Evolutionary conservation across 2,888 invertebrate species (phyloP).

Genomic region (Myathropa florea): DNA sequence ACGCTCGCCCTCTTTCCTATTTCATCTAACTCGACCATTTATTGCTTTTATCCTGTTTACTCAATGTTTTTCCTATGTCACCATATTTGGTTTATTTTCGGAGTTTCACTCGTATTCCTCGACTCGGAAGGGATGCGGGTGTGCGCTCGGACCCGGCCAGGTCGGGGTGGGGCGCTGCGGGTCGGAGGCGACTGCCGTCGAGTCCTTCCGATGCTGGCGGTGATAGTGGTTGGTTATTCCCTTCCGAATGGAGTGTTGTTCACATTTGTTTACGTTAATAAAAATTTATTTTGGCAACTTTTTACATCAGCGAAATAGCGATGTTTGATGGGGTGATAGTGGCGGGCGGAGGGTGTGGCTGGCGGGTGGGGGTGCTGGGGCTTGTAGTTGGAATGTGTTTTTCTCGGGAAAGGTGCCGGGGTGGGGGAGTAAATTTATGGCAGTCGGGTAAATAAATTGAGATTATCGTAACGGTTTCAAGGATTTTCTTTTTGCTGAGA

Average conservation of each 20-base stretch:
- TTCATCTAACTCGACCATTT: conserved; percentile 72
- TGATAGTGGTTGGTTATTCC: conserved; percentile 59
- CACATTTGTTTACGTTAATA: conserved; percentile 71
- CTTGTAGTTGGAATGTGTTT: conserved; percentile 28
- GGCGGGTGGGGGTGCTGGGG: neutral
- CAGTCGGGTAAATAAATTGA: conserved; percentile 59
- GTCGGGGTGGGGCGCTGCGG: neutral
- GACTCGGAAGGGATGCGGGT: conserved; percentile 36
- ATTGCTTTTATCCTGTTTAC: conserved; percentile 79
- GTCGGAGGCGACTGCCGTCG: neutral
- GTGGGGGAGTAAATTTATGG: conserved; percentile 39
- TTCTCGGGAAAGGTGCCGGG: neutral
- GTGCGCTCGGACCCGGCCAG: neutral
- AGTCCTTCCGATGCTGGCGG: conserved; percentile 30
- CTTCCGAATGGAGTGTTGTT: conserved; percentile 66
- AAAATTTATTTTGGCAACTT: conserved; percentile 71
- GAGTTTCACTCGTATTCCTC: conserved; percentile 60
- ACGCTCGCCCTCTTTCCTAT: conserved; percentile 35
- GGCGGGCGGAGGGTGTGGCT: neutral
- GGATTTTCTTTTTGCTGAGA: conserved; percentile 40
- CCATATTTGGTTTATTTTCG: conserved; percentile 67
- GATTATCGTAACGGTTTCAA: conserved; percentile 44
- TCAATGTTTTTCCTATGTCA: conserved; percentile 74
- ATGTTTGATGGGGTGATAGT: conserved; percentile 50
- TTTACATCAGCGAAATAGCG: conserved; percentile 68